Evolutionary conservation across 1,140 invertebrate genomes (phyloP).

Genomic region (Anastrepha obliqua): DNA sequence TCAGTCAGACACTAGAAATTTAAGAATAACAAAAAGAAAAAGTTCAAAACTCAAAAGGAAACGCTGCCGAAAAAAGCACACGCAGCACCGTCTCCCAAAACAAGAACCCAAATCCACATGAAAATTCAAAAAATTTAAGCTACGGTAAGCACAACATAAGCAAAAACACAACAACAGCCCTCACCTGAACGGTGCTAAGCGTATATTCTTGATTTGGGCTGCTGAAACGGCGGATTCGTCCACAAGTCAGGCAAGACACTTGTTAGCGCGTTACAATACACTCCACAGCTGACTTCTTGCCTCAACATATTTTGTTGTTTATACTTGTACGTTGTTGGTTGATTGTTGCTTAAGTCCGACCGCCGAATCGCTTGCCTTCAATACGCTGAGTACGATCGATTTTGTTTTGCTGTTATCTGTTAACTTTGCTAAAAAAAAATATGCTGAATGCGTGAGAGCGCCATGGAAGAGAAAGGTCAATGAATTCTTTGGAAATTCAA

Average conservation of each 20-base stretch:
- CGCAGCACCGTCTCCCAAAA: neutral
- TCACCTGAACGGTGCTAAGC: neutral
- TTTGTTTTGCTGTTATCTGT: neutral
- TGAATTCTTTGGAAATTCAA: slow-evolving; percentile 30
- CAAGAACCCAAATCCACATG: neutral
- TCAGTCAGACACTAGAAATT: neutral
- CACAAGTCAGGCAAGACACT: neutral
- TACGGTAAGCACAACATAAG: neutral
- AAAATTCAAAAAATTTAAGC: neutral
- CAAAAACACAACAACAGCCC: neutral
- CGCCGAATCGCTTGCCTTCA: slow-evolving; percentile 3
- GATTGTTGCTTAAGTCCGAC: neutral
- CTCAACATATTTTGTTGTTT: neutral
- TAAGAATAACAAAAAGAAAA: neutral
- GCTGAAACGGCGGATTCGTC: neutral
- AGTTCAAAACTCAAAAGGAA: neutral
- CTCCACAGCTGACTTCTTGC: neutral
- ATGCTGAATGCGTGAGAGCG: neutral
- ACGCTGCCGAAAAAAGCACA: neutral
- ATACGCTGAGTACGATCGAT: neutral
- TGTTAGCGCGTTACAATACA: neutral
- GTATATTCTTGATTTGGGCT: neutral
- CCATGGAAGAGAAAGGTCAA: slow-evolving; percentile 17
- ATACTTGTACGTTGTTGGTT: neutral
- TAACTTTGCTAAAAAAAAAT: neutral